Evolutionary conservation across 2,797 vertebrate species (phyloP), one percentile per base, ranked within the genome.

Genomic region (Cirrhinus molitorella): DNA sequence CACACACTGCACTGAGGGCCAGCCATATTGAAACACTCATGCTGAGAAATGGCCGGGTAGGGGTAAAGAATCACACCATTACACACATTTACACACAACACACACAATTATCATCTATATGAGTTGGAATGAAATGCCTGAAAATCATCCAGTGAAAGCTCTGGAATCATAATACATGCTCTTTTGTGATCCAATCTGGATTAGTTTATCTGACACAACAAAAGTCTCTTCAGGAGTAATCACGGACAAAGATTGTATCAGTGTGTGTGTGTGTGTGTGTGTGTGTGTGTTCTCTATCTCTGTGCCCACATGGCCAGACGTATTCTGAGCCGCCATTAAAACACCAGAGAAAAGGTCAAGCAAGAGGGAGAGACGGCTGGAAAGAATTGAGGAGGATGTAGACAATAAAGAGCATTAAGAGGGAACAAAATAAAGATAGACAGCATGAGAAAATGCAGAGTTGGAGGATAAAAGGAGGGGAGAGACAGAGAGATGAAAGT

Each of bases 11-110:
- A 43, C 73, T 28, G 34, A 72, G 59, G 49, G 59, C 57, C 37
- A 53, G 34, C 85, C 87, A 88, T 86, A 86, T 70, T 89, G 88
- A 89, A 89, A 87, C 86, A 89, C 83, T 89, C 85, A 87, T n/a
- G 75, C 65, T 70, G 85, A 85, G 66, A 82, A 86, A 83, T 40
- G n/a, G 19, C 45, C 40, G 65, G 70, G 70, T 83, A 34, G 65
- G 61, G 61, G 51, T 63, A 67, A 78, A 75, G 70, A 53, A 80
- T 79, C 84, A 78, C 71, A 83, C 86, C 40, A 86, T 81, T 81
- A 76, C 80, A 84, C 83, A 85, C 80, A 81, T 78, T 68, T 70
- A 67, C 80, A 80, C 85, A 80, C 40, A 43, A 49, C 34, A 74
- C 73, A 79, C 43, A 79, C 76, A 79, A 65, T 78, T 63, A 78